Percentiles rank a stretch among this genome's conserved stretches.
These are phyloP conservation scores for Sebastes trivittatus DNA, from an alignment of 2,797 vertebrate genomes.

Conservation along the genomic window DNA sequence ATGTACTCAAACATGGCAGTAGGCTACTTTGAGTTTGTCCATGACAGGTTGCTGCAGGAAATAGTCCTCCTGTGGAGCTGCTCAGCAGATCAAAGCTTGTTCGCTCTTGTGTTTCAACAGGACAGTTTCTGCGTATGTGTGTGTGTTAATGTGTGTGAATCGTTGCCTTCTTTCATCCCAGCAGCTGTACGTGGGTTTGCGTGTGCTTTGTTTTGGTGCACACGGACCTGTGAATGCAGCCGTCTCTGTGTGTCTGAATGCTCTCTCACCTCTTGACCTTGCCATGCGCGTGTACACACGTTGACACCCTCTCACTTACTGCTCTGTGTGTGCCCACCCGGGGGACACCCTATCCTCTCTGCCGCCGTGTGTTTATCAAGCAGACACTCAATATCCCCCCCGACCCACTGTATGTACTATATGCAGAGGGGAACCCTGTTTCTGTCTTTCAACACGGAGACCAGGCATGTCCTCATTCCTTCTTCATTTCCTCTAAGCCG, in stretches of 20 bases:
- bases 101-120: conserved; percentile 39
- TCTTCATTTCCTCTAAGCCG: conserved; percentile 38
- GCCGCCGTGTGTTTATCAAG: conserved; percentile 39
- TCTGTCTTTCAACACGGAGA: conserved; percentile 62
- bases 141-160: conserved; percentile 9
- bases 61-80: conserved; percentile 42
- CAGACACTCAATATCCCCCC: conserved; percentile 37
- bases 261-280: conserved; percentile 45
- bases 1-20: conserved; percentile 9
- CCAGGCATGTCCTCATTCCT: conserved; percentile 56
- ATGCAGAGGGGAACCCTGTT: conserved; percentile 58
- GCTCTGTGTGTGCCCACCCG: conserved; percentile 42
- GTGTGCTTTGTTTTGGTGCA: conserved; percentile 44
- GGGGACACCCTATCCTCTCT: conserved; percentile 56
- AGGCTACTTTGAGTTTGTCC: conserved; percentile 23
- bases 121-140: not conserved
- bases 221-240: conserved; percentile 11
- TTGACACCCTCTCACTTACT: conserved; percentile 69
- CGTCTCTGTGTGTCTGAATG: conserved; percentile 25
- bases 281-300: conserved; percentile 52
- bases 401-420: conserved; percentile 25
- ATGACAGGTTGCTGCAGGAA: conserved; percentile 21
- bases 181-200: conserved; percentile 39
- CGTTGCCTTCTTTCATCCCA: conserved; percentile 37
- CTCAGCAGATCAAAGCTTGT: conserved; percentile 67